Evolutionary conservation across 64 coral and sea anemone species (phyloP), one percentile per base, ranked within the genome.

Genomic region (Stylophora pistillata): DNA sequence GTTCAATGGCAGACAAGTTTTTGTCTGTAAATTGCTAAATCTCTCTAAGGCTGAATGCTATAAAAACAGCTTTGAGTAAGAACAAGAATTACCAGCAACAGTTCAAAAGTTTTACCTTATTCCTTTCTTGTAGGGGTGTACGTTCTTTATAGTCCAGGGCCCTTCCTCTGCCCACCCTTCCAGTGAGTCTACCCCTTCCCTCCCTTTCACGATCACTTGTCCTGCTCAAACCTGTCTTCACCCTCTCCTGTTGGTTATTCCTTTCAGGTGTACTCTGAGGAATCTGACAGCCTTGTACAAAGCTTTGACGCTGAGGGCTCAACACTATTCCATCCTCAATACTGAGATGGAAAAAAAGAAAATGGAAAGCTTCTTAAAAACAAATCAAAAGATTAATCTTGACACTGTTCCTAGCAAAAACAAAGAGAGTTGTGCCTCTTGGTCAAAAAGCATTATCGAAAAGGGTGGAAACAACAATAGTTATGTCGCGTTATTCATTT

Each of bases 251-350:
- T 62, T 81, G 91, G 13, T 31, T 68, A 20, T 71, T 82, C 52
- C 91, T 89, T 26, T 96, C 95, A 2, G 91, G 87, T 21, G 91
- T 91, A 93, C 91, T 96, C n/a, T 96, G 95, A 29, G 81, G 95
- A 15, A 92, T 91, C 58, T 96, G 95, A 53, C 95, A 96, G 30
- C 95, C 95, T 79, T 96, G 95, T 37, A 82, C 95, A 87, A 96
- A 96, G 60, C 95, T 96, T 84, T 96, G 95, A 79, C 95, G 87
- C 25, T 96, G 95, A 14, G 95, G 95, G 60, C 95, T 96, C 15
- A 96, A 87, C 21, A 96, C 95, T 32, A 96, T 96, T 41, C 95
- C 95, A 93, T 96, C 95, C 57, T 90, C 95, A 53, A 89, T 86
- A 63, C 91, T 96, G 14, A 58, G 55, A 52, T 59, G 28, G 20